phyloP scores from a whole-genome alignment of 2,113 vertebrate genomes.

The Fulica atra region DNA sequence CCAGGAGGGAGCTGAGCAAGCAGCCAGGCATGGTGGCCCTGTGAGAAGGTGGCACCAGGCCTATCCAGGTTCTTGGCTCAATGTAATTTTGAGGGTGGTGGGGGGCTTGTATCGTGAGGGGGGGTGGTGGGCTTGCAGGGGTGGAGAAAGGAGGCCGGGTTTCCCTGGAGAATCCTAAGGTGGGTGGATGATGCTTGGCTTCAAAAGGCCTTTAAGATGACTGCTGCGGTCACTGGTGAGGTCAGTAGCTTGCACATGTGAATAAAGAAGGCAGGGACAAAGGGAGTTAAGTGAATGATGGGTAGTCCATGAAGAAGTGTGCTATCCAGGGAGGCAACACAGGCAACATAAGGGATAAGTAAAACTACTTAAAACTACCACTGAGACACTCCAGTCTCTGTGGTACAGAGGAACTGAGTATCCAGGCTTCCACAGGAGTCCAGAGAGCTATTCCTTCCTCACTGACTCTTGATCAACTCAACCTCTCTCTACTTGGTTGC shows the following conservation, averaged over 20 bases:
- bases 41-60: background rate
- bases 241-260: background rate
- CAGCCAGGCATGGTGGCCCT: fast-evolving
- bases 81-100: too few relatives aligned
- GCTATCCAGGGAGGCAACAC: background rate
- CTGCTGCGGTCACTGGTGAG: background rate
- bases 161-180: background rate
- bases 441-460: background rate
- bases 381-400: background rate
- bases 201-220: background rate
- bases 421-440: background rate
- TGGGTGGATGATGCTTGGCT: background rate
- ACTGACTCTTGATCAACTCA: background rate
- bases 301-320: background rate
- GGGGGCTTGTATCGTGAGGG: too few relatives aligned
- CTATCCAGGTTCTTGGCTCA: background rate
- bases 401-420: background rate
- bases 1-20: background rate
- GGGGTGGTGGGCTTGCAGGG: background rate
- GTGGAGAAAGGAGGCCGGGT: background rate
- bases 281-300: background rate
- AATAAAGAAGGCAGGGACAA: background rate
- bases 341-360: background rate
- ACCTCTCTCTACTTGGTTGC: background rate
- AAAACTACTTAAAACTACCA: too few relatives aligned